Conservation (phyloP, 2,888 invertebrate genomes). For the Acanthosepion pharaonis region DNA sequence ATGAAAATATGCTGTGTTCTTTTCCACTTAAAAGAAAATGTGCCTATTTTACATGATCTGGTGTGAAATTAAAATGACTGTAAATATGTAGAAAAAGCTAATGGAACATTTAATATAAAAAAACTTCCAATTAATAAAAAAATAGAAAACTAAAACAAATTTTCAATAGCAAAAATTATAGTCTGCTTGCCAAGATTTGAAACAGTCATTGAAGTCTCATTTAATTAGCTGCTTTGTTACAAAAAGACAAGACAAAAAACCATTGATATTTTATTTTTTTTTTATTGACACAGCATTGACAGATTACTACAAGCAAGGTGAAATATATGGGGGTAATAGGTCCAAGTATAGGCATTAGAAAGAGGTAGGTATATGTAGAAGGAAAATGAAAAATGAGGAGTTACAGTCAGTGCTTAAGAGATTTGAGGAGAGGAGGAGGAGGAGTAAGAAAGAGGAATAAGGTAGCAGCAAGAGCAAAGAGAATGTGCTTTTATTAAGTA, state of each 20-base stretch:
- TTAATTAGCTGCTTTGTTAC: neutral
- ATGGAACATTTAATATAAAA: no score
- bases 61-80: no score
- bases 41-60: no score
- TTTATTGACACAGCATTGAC: slow-evolving; percentile 67
- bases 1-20: no score
- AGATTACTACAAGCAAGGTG: slow-evolving; percentile 63
- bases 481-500: neutral
- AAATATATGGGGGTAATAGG: neutral
- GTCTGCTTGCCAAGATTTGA: no score
- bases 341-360: neutral
- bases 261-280: slow-evolving; percentile 49
- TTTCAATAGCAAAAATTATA: no score
- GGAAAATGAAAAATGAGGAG: neutral
- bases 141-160: no score
- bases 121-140: no score
- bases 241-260: neutral
- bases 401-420: neutral
- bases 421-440: neutral
- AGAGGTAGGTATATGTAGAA: neutral
- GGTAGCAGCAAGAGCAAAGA: neutral
- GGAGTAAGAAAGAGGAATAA: neutral
- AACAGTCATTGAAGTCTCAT: neutral
- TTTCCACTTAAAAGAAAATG: no score
- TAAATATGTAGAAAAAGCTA: no score